These are phyloP conservation scores for Rhagonycha lutea DNA, from an alignment of 2,888 invertebrate genomes.

Conservation along the genomic window DNA sequence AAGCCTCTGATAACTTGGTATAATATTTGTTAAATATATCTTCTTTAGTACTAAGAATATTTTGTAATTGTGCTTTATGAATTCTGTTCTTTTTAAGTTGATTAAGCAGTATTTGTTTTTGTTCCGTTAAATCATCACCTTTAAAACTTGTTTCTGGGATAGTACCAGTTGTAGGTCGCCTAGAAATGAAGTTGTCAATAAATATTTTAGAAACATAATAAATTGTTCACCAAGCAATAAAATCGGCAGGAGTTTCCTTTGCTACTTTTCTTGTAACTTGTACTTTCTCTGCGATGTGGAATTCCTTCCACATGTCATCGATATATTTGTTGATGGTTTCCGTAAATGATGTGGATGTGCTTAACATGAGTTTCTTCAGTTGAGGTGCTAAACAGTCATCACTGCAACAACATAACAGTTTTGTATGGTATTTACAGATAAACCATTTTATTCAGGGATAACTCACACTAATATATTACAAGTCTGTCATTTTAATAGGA, in stretches of 20 bases:
- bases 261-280: constrained; percentile 14
- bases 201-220: background rate
- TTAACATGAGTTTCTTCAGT: background rate
- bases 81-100: constrained; percentile 15
- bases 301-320: constrained; percentile 23
- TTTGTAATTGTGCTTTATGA: constrained; percentile 17
- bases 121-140: constrained; percentile 17
- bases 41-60: background rate
- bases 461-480: too few species aligned
- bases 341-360: background rate
- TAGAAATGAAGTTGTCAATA: constrained; percentile 10
- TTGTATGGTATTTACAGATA: background rate
- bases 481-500: too few species aligned
- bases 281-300: constrained; percentile 18
- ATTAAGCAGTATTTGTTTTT: constrained; percentile 20
- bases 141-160: constrained; percentile 17
- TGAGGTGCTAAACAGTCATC: background rate
- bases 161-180: constrained; percentile 32
- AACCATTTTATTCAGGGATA: background rate
- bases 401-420: background rate
- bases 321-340: background rate
- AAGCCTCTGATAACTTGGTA: background rate
- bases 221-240: constrained; percentile 23
- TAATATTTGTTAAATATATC: background rate
- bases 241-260: constrained; percentile 9